These are phyloP conservation scores for Argyresthia albistria DNA, from an alignment of 2,888 invertebrate genomes.

Conservation along the genomic window DNA sequence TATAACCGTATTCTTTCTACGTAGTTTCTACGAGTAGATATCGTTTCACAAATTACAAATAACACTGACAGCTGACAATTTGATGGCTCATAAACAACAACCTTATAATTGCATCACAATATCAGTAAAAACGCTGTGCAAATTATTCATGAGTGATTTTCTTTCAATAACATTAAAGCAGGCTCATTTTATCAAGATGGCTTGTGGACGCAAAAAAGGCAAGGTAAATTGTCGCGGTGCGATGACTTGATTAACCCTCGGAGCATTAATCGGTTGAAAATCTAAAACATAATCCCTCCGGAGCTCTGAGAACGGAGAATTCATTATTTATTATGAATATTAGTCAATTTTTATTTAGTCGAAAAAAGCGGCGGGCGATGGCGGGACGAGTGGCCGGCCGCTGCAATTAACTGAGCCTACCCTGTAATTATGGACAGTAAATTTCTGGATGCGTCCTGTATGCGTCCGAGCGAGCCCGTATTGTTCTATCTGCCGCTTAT, in stretches of 20 bases:
- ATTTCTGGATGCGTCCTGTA: conserved; percentile 79
- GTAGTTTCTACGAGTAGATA: too few species aligned
- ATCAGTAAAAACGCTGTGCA: too few species aligned
- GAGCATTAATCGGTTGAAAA: conserved; percentile 53
- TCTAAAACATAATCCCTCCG: conserved; percentile 49
- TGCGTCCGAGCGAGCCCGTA: conserved; percentile 36
- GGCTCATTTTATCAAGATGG: conserved; percentile 1
- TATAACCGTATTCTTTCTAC: too few species aligned
- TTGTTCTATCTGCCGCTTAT: conserved; percentile 58
- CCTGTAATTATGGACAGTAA: conserved; percentile 91
- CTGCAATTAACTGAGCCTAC: conserved; percentile 87
- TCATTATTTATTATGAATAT: conserved; percentile 74
- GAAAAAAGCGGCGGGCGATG: conserved; percentile 59
- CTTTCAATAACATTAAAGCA: too few species aligned
- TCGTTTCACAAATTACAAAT: too few species aligned
- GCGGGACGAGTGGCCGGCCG: conserved; percentile 50
- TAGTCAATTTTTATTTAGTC: conserved; percentile 72
- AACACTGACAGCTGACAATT: too few species aligned
- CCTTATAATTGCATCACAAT: too few species aligned
- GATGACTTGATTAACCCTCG: conserved; percentile 27
- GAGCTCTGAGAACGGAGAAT: conserved; percentile 55
- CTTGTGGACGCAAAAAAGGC: neutral
- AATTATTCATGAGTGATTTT: too few species aligned
- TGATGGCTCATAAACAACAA: too few species aligned
- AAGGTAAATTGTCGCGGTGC: conserved; percentile 6